A percentile compares a stretch with the other conserved stretches of the same genome.
Conservation (phyloP, 2,113 vertebrate genomes). For the Cnemophilus loriae region DNA sequence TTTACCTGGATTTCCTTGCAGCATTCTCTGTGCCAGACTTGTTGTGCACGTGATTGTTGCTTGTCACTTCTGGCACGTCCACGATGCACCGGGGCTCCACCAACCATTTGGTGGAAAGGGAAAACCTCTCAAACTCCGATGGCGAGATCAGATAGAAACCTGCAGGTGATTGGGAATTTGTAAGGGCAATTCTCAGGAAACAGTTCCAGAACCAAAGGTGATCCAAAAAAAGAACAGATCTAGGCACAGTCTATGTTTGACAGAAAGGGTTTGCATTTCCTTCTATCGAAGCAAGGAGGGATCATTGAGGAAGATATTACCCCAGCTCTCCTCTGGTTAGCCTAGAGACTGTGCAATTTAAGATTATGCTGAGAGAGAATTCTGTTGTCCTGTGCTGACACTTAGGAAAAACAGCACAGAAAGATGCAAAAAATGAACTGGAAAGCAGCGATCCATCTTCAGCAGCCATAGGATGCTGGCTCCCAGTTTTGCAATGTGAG, state of each 20-base stretch:
- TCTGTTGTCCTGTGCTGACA: not conserved
- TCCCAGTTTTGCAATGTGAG: not conserved
- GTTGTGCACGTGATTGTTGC: not conserved
- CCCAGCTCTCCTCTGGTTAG: not conserved
- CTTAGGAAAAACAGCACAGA: not conserved
- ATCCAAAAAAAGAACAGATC: not conserved
- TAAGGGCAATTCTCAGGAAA: not conserved
- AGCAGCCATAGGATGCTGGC: not conserved
- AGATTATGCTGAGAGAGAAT: not conserved
- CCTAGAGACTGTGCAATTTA: not conserved
- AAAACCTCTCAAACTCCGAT: constrained; percentile 96
- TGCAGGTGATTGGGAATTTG: constrained; percentile 29
- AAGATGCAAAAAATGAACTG: not conserved
- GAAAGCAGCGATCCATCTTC: not conserved
- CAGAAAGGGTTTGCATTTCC: not conserved
- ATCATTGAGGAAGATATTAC: not conserved
- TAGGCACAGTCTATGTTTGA: not conserved
- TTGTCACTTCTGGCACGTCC: constrained; percentile 65
- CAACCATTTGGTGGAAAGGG: constrained; percentile 87
- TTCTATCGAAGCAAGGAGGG: not conserved
- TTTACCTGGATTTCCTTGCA: constrained; percentile 71
- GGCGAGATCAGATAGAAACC: constrained; percentile 98
- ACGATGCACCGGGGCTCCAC: constrained; percentile 89
- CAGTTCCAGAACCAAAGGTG: not conserved
- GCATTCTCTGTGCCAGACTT: constrained; percentile 59